Evolutionary conservation across 2,797 vertebrate genomes (phyloP).

Genomic region (Denticeps clupeoides): DNA sequence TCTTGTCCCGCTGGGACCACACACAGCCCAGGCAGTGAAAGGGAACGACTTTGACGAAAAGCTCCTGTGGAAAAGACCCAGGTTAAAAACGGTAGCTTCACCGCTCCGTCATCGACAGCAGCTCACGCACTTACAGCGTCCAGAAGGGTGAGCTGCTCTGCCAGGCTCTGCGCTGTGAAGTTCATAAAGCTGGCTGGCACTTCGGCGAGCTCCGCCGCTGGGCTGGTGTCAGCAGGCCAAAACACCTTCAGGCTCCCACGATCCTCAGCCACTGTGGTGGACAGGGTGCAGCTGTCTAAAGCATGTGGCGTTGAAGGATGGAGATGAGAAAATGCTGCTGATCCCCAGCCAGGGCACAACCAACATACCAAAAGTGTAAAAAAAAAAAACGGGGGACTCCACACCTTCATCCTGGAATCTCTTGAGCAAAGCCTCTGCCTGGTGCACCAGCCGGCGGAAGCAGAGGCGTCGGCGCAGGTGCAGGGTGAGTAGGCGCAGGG

Average conservation of each 20-base stretch:
- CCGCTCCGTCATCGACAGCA: no score
- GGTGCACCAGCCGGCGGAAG: constrained; percentile 41
- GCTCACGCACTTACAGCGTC: constrained; percentile 65
- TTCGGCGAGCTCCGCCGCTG: constrained; percentile 21
- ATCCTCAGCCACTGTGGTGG: constrained; percentile 2
- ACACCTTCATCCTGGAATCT: constrained; percentile 51
- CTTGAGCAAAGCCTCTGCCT: constrained; percentile 52
- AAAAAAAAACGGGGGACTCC: no score
- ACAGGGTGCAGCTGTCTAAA: no score
- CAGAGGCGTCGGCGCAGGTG: constrained; percentile 52
- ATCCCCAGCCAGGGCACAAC: no score
- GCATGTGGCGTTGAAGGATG: no score
- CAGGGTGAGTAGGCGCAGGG: constrained; percentile 47
- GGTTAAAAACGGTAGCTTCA: no score
- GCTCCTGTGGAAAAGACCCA: constrained; percentile 47
- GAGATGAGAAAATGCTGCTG: no score
- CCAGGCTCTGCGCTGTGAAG: constrained; percentile 59
- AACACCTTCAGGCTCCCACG: constrained; percentile 1
- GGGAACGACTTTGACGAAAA: constrained; percentile 66
- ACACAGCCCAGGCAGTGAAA: constrained; percentile 80
- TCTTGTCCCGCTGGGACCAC: constrained; percentile 84
- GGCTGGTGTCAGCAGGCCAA: not conserved
- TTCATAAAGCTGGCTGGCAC: constrained; percentile 49
- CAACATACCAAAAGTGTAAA: no score
- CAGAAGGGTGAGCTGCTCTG: constrained; percentile 73